A percentile compares a stretch with the other conserved stretches of the same genome.
Conservation (phyloP, 2,888 invertebrate genomes). For the Harpalus rubripes region DNA sequence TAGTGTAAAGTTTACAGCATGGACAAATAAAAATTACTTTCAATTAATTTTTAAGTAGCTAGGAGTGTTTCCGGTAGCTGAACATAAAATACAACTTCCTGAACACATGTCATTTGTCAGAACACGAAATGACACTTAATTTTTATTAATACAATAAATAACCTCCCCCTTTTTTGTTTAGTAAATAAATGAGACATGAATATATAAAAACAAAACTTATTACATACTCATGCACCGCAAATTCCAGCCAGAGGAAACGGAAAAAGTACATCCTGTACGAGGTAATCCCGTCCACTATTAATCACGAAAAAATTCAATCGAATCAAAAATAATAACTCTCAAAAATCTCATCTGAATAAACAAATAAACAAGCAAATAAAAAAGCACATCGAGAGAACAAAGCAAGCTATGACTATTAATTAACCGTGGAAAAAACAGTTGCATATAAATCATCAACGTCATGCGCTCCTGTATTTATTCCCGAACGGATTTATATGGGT, state of each 20-base stretch:
- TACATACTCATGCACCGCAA: constrained; percentile 9
- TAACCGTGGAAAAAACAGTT: constrained; percentile 64
- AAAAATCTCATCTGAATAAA: constrained; percentile 47
- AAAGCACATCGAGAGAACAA: constrained; percentile 56
- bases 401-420: constrained; percentile 61
- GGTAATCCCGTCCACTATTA: constrained; percentile 27
- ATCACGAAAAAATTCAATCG: constrained; percentile 50
- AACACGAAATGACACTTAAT: constrained; percentile 25
- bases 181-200: constrained; percentile 25
- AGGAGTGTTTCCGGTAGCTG: constrained; percentile 27
- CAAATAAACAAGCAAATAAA: constrained; percentile 57
- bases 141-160: constrained; percentile 44
- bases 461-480: constrained; percentile 57
- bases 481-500: constrained; percentile 61
- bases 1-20: not conserved
- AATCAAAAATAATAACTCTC: constrained; percentile 53
- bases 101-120: constrained; percentile 24
- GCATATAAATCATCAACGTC: constrained; percentile 63
- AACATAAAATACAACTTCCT: constrained; percentile 46
- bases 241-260: constrained; percentile 34
- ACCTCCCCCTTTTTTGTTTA: constrained; percentile 19
- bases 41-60: constrained; percentile 38
- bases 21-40: constrained; percentile 20
- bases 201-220: not conserved
- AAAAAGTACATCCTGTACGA: constrained; percentile 28